These are phyloP conservation scores for Nestor notabilis DNA, from an alignment of 2,113 vertebrate species.

Conservation along the genomic window DNA sequence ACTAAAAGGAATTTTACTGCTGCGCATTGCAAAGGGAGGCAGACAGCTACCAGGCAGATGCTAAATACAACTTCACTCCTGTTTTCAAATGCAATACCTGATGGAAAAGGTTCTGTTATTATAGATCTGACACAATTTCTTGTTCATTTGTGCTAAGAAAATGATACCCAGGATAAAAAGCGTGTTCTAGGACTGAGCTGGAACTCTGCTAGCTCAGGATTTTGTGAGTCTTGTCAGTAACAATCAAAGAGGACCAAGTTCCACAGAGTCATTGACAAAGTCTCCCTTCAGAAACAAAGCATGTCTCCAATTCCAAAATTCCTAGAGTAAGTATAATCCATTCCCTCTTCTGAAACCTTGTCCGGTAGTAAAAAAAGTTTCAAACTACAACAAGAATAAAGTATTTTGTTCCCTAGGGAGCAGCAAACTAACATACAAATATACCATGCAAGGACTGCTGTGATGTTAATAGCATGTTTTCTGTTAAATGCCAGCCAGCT, in stretches of 20 bases:
- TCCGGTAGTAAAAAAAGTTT: neutral
- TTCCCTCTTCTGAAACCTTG: neutral
- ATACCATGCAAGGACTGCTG: neutral
- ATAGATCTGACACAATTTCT: neutral
- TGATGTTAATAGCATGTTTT: neutral
- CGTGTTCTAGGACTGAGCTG: neutral
- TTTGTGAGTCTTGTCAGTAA: neutral
- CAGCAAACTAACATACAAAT: neutral
- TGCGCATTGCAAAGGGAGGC: neutral
- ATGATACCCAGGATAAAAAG: neutral
- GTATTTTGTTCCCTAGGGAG: neutral
- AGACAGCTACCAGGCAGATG: neutral
- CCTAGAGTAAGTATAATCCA: neutral
- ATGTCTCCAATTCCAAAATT: neutral
- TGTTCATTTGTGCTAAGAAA: neutral
- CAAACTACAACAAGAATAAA: neutral
- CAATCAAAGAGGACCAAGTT: neutral
- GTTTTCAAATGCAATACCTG: neutral
- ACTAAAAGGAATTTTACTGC: neutral
- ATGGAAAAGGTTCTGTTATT: neutral
- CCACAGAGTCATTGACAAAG: neutral
- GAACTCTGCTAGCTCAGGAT: neutral
- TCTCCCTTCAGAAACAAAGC: neutral
- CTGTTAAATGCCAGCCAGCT: neutral
- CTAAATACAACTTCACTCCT: neutral